These are phyloP conservation scores for Genyomyrus donnyi DNA, from an alignment of 2,113 vertebrate genomes.

Conservation along the genomic window DNA sequence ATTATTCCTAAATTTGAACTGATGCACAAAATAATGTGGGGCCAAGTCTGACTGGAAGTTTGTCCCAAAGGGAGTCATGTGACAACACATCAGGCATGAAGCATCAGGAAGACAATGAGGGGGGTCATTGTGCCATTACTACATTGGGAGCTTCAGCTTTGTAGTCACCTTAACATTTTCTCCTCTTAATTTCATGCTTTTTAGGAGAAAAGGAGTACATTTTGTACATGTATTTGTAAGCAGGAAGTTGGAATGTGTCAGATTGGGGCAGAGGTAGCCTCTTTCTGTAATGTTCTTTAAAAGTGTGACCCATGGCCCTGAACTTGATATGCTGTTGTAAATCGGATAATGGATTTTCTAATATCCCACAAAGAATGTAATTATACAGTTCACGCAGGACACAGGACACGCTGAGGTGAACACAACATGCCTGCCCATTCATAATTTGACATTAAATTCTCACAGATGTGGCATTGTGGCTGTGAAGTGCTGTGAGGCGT, in stretches of 20 bases:
- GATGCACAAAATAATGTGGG: not conserved
- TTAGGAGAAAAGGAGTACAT: not conserved
- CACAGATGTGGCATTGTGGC: not conserved
- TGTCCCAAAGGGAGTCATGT: not conserved
- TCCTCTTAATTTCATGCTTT: not conserved
- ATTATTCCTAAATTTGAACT: not conserved
- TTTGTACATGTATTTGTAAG: not conserved
- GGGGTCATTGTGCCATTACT: not conserved
- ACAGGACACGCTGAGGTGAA: not conserved
- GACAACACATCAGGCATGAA: not conserved
- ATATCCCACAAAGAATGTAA: not conserved
- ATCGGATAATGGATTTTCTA: not conserved
- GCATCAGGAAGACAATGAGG: not conserved
- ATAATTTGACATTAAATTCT: not conserved
- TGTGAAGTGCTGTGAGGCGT: not conserved
- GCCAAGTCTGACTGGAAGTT: not conserved
- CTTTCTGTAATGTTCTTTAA: not conserved
- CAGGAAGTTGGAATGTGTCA: not conserved
- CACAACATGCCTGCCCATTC: not conserved
- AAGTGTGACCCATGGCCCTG: not conserved
- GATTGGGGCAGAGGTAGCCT: not conserved
- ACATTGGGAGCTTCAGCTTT: not conserved
- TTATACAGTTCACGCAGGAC: not conserved
- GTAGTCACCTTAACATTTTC: not conserved
- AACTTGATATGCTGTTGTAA: not conserved